Evolutionary conservation across 2,113 vertebrate genomes (phyloP), one percentile per base, ranked within the genome.

Genomic region (Strix uralensis): DNA sequence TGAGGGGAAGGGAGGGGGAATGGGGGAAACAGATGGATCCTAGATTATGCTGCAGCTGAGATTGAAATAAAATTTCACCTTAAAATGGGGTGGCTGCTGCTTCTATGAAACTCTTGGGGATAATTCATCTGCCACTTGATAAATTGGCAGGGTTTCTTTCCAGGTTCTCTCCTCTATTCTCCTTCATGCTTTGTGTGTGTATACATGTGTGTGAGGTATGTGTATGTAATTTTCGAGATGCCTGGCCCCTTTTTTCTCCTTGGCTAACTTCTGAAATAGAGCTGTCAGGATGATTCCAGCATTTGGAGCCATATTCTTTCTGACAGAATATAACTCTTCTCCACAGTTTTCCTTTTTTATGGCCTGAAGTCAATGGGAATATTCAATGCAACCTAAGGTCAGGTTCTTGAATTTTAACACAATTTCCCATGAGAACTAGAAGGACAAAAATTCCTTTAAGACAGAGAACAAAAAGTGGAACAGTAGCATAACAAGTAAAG

Each of bases 181-280:
- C 19, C 66, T 92, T 79, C 92, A 81, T 93, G 85, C 72, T 96
- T 92, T 96, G 59, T 88, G 26, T 73, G 79, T 95, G 81, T 90
- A 73, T 93, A 96, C 90, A 86, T 73, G 72, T 94, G 85, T 95
- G 95, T 93, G 92, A 90, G 71, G 82, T 93, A 63, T 77, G 67
- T 77, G 93, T 88, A 71, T 94, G 86, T 67, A 88, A 94, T 97
- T 95, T 96, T 93, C 75, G 88, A 90, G 85, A 96, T 80, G 92
- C 96, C 93, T 96, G 92, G 88, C 85, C 92, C 85, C 88, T 90
- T 94, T 96, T 96, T 96, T 97, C 93, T 96, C 94, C 92, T 93
- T 95, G 92, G 85, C 88, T 96, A 96, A 92, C 93, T 95, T 97
- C 88, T 95, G 94, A 96, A 97, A 96, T 95, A 94, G 96, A 96